These are phyloP conservation scores for Lasioglossum vierecki DNA, from an alignment of 2,888 invertebrate genomes.

Conservation along the genomic window DNA sequence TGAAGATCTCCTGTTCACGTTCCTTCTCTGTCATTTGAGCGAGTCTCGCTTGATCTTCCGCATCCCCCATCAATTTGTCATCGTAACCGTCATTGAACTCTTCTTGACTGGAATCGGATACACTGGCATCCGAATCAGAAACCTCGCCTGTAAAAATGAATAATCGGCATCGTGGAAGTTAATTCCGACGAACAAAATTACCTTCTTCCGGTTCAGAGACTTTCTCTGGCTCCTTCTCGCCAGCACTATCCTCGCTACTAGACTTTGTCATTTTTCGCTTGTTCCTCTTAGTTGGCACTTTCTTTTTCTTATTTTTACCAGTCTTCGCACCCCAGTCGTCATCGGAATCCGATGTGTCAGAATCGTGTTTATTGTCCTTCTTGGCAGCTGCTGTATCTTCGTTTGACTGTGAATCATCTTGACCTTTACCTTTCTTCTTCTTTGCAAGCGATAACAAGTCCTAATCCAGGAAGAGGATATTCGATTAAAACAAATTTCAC, in stretches of 20 bases:
- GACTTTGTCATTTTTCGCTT: conserved; percentile 84
- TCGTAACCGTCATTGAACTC: conserved; percentile 99
- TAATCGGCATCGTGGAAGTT: neutral
- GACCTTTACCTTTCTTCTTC: conserved; percentile 88
- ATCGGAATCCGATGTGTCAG: conserved; percentile 86
- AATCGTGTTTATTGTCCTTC: conserved; percentile 81
- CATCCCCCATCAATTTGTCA: conserved; percentile 98
- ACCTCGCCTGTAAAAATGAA: conserved; percentile 88
- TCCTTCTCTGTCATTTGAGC: conserved; percentile 98
- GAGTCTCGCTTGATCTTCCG: conserved; percentile 95
- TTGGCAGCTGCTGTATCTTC: conserved; percentile 76
- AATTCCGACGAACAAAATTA: conserved; percentile 68
- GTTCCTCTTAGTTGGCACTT: conserved; percentile 80
- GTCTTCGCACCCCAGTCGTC: conserved; percentile 84
- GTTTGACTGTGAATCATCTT: conserved; percentile 81
- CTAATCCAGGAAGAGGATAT: conserved; percentile 83
- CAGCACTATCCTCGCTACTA: conserved; percentile 82
- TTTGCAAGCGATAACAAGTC: conserved; percentile 93
- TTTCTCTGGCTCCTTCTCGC: conserved; percentile 85
- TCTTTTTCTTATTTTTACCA: conserved; percentile 83
- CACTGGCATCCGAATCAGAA: conserved; percentile 87
- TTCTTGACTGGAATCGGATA: conserved; percentile 89
- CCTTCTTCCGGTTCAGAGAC: conserved; percentile 94
- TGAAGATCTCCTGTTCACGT: conserved; percentile 98
- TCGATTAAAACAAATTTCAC: conserved; percentile 12